phyloP scores from a whole-genome alignment of 2,888 invertebrate genomes.

The Frankliniella intonsa region DNA sequence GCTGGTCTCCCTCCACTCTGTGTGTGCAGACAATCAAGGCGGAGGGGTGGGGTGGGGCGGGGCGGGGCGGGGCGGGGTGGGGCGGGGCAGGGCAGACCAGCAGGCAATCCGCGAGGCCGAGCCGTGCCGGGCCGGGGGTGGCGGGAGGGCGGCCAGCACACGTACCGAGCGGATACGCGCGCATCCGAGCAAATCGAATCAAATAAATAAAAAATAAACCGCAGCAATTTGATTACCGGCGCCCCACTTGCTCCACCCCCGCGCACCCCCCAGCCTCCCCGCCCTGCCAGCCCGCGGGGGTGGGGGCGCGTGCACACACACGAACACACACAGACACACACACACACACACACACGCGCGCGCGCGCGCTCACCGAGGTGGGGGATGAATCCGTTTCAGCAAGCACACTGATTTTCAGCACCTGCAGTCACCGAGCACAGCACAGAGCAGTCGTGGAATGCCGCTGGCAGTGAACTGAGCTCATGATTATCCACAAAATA shows the following conservation, averaged over 20 bases:
- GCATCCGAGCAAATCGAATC: slow-evolving; percentile 24
- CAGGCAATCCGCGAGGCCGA: background rate
- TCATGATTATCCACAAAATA: no score
- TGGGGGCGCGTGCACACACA: no score
- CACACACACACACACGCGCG: no score
- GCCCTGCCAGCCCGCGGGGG: background rate
- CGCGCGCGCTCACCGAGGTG: no score
- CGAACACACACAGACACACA: no score
- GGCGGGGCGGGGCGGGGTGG: background rate
- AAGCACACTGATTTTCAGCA: no score
- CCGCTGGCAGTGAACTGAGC: no score
- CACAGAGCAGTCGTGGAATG: no score
- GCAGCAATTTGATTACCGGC: slow-evolving; percentile 25
- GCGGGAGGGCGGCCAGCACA: background rate
- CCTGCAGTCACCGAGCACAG: no score
- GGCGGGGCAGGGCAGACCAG: background rate
- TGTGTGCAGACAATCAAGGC: slow-evolving; percentile 22
- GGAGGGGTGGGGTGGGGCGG: background rate
- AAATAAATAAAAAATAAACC: slow-evolving; percentile 27
- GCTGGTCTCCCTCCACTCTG: background rate
- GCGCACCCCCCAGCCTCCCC: background rate
- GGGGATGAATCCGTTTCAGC: no score
- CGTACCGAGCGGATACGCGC: slow-evolving; percentile 11
- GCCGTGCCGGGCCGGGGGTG: background rate
- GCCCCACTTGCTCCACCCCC: no score